These are phyloP conservation scores for Nasonia vitripennis DNA, from an alignment of 1,140 invertebrate genomes.

Conservation along the genomic window DNA sequence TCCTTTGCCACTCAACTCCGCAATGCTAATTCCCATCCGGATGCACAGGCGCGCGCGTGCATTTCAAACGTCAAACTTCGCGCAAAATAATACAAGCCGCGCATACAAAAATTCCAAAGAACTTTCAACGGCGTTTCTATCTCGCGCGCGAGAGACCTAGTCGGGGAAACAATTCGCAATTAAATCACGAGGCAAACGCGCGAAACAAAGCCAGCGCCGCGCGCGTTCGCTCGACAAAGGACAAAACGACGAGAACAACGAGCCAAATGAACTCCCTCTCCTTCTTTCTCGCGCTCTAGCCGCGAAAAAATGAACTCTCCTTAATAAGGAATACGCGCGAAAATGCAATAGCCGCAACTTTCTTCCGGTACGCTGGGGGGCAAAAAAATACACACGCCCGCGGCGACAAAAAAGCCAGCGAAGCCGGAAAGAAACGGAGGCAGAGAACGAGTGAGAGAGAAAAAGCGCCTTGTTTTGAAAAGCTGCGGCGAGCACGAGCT, in stretches of 20 bases:
- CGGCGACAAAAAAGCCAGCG: background rate
- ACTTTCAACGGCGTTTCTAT: constrained; percentile 15
- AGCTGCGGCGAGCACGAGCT: background rate
- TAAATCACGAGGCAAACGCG: constrained; percentile 39
- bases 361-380: constrained; percentile 3
- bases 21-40: constrained; percentile 26
- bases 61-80: constrained; percentile 31
- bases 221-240: background rate
- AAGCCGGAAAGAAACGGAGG: background rate
- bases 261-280: constrained; percentile 5
- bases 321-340: background rate
- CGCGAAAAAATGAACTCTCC: background rate
- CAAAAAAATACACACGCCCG: constrained; percentile 28
- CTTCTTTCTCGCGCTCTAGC: background rate
- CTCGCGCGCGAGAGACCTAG: background rate
- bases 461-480: background rate
- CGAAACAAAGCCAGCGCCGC: background rate
- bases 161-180: constrained; percentile 34
- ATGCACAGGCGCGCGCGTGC: no score
- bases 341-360: constrained; percentile 38
- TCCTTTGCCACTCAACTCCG: background rate
- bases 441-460: background rate
- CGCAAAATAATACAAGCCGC: background rate
- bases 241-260: background rate
- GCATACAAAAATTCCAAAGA: constrained; percentile 24